Evolutionary conservation across 2,888 invertebrate species (phyloP).

Genomic region (Andrena camellia): DNA sequence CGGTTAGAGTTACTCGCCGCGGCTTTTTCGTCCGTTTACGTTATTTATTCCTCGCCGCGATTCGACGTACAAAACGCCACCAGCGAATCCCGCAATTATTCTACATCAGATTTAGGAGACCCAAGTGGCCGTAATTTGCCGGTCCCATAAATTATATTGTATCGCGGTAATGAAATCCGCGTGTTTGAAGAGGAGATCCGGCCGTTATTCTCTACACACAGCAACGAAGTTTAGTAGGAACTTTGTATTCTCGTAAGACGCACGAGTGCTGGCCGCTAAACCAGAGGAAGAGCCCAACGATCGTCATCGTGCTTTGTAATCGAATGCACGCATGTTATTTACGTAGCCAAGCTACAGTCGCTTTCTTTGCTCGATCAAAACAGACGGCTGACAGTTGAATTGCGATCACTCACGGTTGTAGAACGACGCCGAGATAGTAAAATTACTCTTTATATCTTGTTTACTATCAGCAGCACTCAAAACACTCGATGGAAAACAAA

Average conservation of each 20-base stretch:
- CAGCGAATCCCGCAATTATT: neutral
- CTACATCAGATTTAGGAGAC: neutral
- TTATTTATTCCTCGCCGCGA: neutral
- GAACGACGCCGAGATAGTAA: neutral
- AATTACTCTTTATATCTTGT: no score
- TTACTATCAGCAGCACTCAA: neutral
- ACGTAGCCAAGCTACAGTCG: neutral
- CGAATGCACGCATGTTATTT: neutral
- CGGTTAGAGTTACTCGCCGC: neutral
- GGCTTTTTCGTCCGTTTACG: neutral
- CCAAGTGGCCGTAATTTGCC: neutral
- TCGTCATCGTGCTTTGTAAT: neutral
- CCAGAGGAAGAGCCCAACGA: neutral
- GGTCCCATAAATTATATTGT: slow-evolving; percentile 4
- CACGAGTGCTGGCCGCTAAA: no score
- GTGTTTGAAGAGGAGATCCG: neutral
- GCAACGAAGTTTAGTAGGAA: neutral
- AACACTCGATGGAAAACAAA: no score
- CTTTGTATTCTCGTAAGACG: no score
- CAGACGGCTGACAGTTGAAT: neutral
- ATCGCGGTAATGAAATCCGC: slow-evolving; percentile 3
- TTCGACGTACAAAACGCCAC: neutral
- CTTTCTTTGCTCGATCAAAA: neutral
- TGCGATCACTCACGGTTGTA: neutral
- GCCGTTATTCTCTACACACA: neutral